Evolutionary conservation across 1,140 invertebrate genomes (phyloP), one percentile per base, ranked within the genome.

Genomic region (Cataglyphis hispanica): DNA sequence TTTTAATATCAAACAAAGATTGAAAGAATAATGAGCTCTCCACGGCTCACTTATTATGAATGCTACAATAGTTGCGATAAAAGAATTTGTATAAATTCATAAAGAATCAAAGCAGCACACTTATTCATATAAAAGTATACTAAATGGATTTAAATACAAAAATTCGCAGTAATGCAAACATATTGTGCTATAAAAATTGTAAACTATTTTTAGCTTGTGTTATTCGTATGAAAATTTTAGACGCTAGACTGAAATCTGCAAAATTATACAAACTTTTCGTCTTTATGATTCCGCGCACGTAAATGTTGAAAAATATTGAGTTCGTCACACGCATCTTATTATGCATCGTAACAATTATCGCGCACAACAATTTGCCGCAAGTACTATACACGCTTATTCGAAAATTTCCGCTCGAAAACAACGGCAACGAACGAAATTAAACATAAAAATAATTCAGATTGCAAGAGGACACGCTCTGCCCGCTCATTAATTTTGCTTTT

Each of bases 361-460:
- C 25, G 46, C 50, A 66, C 78, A 72, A 60, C 78, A 83, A 83
- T 83, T 83, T 83, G 67, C 25, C 37, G 61, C 61, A 66, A 43
- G 77, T 81, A 66, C 25, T 81, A 40, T 70, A 70, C 46, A 80
- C 13, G 46, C 25, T 40, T n/a, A 8, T n/a, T 31, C 50, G 37
- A 81, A 81, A 81, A 81, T 72, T 31, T 37, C 64, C 13, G 43
- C 66, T 72, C 43, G 58, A 31, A 58, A 58, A 22, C 50, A 50
- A 56, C 50, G 19, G 40, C 40, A n/a, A 40, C 50, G 19, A 46
- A 37, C 34, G 25, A 43, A 64, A 81, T 58, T 81, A 81, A 81
- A 81, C 19, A 31, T 67, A 72, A 81, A 81, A 81, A 81, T 53
- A 61, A 74, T 74, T 6, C 4, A 40, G 67, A 27, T 27, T 53